These are phyloP conservation scores for Platycheirus rosarum DNA, from an alignment of 2,888 invertebrate genomes.

Conservation along the genomic window DNA sequence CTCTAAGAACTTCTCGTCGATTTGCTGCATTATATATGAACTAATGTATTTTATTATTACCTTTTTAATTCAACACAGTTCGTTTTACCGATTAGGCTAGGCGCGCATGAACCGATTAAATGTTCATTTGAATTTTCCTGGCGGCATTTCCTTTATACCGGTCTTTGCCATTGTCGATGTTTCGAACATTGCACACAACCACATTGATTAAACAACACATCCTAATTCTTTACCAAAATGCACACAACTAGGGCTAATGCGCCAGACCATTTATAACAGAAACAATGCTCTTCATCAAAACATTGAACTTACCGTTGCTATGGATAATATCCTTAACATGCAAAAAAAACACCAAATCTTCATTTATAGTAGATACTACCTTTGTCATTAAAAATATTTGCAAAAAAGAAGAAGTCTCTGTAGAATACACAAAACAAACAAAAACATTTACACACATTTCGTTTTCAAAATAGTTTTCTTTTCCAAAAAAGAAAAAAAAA, in stretches of 20 bases:
- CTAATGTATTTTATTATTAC: too few relatives aligned
- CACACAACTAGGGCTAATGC: constrained; percentile 33
- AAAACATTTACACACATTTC: constrained; percentile 11
- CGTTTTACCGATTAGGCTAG: too few relatives aligned
- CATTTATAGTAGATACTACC: constrained; percentile 20
- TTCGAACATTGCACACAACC: not conserved
- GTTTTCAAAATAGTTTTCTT: constrained; percentile 42
- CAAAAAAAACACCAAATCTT: too few relatives aligned
- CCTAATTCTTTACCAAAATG: constrained; percentile 19
- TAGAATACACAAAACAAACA: constrained; percentile 25
- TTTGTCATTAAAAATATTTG: constrained; percentile 26
- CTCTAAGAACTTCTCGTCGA: too few relatives aligned
- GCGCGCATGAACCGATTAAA: too few relatives aligned
- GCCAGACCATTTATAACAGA: constrained; percentile 58
- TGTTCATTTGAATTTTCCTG: too few relatives aligned
- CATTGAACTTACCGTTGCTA: constrained; percentile 38
- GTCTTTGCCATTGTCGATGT: too few relatives aligned
- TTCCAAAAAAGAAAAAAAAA: not conserved
- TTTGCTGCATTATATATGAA: too few relatives aligned
- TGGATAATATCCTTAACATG: constrained; percentile 3
- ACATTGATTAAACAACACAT: constrained; percentile 59
- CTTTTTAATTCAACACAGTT: too few relatives aligned
- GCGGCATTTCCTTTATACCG: too few relatives aligned
- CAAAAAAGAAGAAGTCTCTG: constrained; percentile 41
- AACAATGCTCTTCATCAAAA: too few relatives aligned